Evolutionary conservation across 2,113 vertebrate genomes (phyloP).

Genomic region (Loxodonta africana): DNA sequence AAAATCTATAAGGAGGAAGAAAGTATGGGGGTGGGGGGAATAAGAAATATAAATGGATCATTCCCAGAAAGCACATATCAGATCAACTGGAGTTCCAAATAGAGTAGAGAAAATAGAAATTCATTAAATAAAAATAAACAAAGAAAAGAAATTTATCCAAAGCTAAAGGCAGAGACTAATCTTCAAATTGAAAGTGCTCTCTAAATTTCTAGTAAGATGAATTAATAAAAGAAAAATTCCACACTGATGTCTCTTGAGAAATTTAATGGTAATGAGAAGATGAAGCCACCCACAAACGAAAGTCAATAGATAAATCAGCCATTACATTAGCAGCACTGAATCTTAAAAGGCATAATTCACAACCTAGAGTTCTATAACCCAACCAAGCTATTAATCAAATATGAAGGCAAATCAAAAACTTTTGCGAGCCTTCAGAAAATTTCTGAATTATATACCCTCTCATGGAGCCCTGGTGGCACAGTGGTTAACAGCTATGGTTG

Average conservation of each 20-base stretch:
- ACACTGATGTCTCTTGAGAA: not conserved
- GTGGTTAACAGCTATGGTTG: too few relatives aligned
- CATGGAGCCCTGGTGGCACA: too few relatives aligned
- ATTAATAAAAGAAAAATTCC: not conserved
- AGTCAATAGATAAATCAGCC: not conserved
- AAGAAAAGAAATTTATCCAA: not conserved
- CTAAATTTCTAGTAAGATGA: not conserved
- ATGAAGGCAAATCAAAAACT: constrained; percentile 11
- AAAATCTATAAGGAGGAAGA: not conserved
- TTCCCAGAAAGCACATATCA: not conserved
- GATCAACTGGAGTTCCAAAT: not conserved
- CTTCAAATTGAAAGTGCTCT: not conserved
- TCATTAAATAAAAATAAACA: not conserved
- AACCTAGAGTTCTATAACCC: not conserved
- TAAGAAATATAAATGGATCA: not conserved
- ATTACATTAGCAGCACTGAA: not conserved
- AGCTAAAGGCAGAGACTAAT: not conserved
- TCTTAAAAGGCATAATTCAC: not conserved
- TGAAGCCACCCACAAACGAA: not conserved
- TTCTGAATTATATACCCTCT: not conserved
- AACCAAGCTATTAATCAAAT: not conserved
- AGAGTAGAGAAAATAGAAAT: not conserved
- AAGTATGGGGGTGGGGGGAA: not conserved
- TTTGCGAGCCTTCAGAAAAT: not conserved
- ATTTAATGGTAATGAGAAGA: not conserved